Conservation (phyloP, 1,140 invertebrate genomes). For the Orius laevigatus region DNA sequence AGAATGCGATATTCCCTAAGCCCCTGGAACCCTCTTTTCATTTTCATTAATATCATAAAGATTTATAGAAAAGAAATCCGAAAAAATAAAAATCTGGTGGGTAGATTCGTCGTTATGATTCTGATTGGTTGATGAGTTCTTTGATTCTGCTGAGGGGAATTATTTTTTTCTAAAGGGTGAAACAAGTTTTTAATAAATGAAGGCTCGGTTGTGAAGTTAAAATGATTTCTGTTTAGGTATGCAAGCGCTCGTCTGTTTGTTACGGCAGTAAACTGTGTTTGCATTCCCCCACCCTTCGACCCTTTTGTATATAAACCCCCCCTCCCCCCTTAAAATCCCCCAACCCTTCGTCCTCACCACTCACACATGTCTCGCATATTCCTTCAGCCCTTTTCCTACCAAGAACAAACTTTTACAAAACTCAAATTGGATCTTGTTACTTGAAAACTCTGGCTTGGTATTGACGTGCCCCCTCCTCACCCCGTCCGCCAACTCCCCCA, state of each 20-base stretch:
- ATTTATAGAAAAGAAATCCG: too few species aligned
- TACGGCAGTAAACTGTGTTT: conserved; percentile 10
- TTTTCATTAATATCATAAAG: too few species aligned
- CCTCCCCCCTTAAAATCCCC: conserved; percentile 1
- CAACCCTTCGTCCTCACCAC: background rate
- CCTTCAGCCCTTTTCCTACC: conserved; percentile 1
- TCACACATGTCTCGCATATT: conserved; percentile 9
- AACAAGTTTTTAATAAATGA: background rate
- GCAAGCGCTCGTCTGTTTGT: conserved; percentile 6
- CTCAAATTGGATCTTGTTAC: conserved; percentile 18
- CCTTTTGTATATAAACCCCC: conserved; percentile 2
- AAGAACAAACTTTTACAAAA: conserved; percentile 19
- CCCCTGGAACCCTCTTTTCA: too few species aligned
- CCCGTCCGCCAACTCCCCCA: conserved; percentile 4
- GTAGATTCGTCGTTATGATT: too few species aligned
- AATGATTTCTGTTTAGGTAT: conserved; percentile 10
- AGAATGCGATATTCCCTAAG: too few species aligned
- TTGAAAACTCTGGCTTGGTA: conserved; percentile 17
- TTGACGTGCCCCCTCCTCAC: conserved; percentile 15
- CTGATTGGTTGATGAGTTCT: too few species aligned
- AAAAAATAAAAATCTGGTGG: too few species aligned
- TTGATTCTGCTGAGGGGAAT: too few species aligned
- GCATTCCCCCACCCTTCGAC: conserved; percentile 5
- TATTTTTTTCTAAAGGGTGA: background rate
- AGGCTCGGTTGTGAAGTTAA: background rate